phyloP scores from a whole-genome alignment of 37 sponge, comb jelly and placozoan species.

The Ianthella basta region DNA sequence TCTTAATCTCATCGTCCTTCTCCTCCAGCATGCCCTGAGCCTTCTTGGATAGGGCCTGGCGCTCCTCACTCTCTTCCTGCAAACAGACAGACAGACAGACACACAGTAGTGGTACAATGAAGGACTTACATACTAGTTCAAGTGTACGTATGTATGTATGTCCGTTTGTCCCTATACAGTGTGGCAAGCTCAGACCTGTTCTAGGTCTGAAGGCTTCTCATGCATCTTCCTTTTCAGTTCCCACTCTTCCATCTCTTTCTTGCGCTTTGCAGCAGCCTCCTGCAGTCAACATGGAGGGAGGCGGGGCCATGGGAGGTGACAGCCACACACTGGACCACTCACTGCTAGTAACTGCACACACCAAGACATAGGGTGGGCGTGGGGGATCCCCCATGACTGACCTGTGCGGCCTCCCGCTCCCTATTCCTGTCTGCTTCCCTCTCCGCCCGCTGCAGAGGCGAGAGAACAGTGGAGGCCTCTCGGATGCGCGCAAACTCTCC shows the following conservation, averaged over 20 bases:
- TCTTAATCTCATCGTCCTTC: slow-evolving; percentile 99
- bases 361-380: no score
- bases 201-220: slow-evolving; percentile 92
- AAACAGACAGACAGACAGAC: not conserved
- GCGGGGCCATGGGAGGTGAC: not conserved
- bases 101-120: no score
- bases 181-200: slow-evolving; percentile 47
- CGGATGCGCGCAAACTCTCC: slow-evolving; percentile 73
- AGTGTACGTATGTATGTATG: not conserved
- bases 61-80: slow-evolving; percentile 65
- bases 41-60: slow-evolving; percentile 56
- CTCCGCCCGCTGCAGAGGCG: slow-evolving; percentile 44
- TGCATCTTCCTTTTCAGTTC: slow-evolving; percentile 76
- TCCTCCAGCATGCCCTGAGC: slow-evolving; percentile 83
- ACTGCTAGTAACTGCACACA: no score
- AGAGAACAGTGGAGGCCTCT: slow-evolving; percentile 54
- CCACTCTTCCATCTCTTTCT: slow-evolving; percentile 85
- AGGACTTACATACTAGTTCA: no score
- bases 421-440: slow-evolving; percentile 41
- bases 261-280: slow-evolving; percentile 73
- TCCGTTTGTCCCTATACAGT: not conserved
- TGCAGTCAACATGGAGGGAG: not conserved
- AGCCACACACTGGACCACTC: not conserved
- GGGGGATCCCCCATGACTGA: not conserved
- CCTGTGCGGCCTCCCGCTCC: slow-evolving; percentile 39